Base-by-base conservation (phyloP, 2,888 invertebrate genomes). In the Rhagonycha fulva region DNA sequence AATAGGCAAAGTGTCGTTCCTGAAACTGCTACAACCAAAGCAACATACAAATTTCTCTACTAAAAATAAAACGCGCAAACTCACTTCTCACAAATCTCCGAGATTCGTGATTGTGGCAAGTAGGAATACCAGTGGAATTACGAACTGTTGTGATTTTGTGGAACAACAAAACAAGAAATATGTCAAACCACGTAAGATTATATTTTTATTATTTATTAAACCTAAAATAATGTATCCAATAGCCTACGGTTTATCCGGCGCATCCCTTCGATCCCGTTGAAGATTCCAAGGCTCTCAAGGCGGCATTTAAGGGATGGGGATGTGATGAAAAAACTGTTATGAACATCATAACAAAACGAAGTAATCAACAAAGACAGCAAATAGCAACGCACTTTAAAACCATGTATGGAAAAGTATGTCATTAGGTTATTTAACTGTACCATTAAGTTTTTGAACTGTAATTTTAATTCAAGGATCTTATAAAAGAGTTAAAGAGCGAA, bases 401-500 rank as follows among this genome's bases (percentile, higher is more conserved):
- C 0, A 89, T 92, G 88, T 94, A 91, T 86, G 94, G 94, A 81
- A 92, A 93, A 87, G 93, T 91, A 86, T 82, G 84, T 78, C 61
- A 26, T 62, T 14, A 14, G 63, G 26, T 47, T 66, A 66, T 66
- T 63, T 66, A 66, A 66, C 4, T 24, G 26, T 14, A 63, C 32
- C 19, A 23, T 14, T 12, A 63, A 12, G 12, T 7, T 32, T 32
- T 12, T 12, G 2, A 32, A 12, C 9, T 47, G n/a, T 62, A 19
- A 62, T 9, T 68, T 73, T 68, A n/a, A 62, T 81, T 80, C 70
- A 83, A 93, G 90, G 95, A 95, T 84, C 89, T 97, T 26, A 91
- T 95, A 68, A 93, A 94, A 61, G 95, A 97, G 83, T 88, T 97
- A 81, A 96, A 96, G 87, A 95, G 96, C 82, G 98, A 98, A 87